Conservation (phyloP, 2,888 invertebrate genomes). For the Nudaria mundana region DNA sequence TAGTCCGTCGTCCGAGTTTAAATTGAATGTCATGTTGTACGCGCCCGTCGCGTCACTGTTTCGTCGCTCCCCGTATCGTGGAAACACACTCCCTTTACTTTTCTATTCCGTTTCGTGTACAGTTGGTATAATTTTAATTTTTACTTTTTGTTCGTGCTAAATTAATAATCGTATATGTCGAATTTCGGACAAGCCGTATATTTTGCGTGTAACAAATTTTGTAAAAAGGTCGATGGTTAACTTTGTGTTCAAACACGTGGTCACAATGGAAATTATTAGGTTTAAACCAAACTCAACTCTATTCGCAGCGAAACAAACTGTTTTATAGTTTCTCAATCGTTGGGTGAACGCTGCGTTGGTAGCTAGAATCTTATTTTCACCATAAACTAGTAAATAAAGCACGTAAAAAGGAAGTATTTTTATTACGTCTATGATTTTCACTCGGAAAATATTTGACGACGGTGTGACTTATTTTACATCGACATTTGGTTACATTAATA, state of each 20-base stretch:
- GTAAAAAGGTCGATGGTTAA: constrained; percentile 28
- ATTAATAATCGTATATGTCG: constrained; percentile 35
- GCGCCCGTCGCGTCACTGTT: constrained; percentile 55
- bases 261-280: constrained; percentile 17
- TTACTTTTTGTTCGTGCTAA: constrained; percentile 34
- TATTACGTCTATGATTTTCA: no score
- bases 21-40: constrained; percentile 77
- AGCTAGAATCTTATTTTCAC: no score
- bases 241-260: constrained; percentile 21
- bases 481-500: no score
- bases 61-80: constrained; percentile 48
- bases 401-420: no score
- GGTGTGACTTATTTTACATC: no score
- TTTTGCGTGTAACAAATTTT: constrained; percentile 28
- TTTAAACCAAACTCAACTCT: constrained; percentile 22
- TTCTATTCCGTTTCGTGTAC: constrained; percentile 44
- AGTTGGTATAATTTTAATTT: constrained; percentile 47
- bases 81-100: constrained; percentile 50
- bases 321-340: no score
- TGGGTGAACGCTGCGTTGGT: no score
- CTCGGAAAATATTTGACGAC: no score
- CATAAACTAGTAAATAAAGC: no score
- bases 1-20: constrained; percentile 71
- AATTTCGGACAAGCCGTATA: constrained; percentile 27
- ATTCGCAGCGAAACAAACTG: no score